A percentile compares a stretch with the other conserved stretches of the same genome.
Conservation (phyloP, 1,140 invertebrate species). For the Myzus persicae region DNA sequence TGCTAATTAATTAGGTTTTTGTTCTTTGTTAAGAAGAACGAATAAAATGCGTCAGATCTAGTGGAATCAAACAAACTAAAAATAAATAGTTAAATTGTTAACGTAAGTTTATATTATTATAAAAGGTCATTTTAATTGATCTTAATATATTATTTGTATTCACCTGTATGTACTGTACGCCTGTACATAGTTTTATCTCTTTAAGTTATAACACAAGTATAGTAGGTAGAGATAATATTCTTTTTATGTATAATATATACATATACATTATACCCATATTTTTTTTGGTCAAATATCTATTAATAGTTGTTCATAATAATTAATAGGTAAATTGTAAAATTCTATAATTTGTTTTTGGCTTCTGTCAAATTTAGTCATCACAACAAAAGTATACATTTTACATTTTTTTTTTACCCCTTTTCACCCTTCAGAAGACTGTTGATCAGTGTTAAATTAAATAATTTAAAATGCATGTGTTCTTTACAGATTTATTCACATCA, state of each 20-base stretch:
- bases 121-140: background rate
- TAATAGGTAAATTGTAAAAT: background rate
- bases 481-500: background rate
- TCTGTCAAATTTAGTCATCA: too few species aligned
- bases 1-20: background rate
- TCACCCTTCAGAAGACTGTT: too few species aligned
- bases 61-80: background rate
- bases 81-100: background rate
- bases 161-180: background rate
- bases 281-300: background rate
- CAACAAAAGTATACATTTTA: too few species aligned
- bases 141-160: background rate
- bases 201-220: background rate
- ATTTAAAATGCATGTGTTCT: background rate
- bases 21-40: background rate
- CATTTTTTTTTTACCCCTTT: too few species aligned
- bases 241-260: background rate
- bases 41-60: background rate
- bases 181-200: background rate
- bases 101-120: constrained; percentile 8
- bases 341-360: too few species aligned
- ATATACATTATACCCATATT: background rate
- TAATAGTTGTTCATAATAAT: background rate
- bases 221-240: background rate
- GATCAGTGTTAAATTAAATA: background rate